These are phyloP conservation scores for Tetranychus cinnabarinus DNA, from an alignment of 1,140 invertebrate species.

Conservation along the genomic window DNA sequence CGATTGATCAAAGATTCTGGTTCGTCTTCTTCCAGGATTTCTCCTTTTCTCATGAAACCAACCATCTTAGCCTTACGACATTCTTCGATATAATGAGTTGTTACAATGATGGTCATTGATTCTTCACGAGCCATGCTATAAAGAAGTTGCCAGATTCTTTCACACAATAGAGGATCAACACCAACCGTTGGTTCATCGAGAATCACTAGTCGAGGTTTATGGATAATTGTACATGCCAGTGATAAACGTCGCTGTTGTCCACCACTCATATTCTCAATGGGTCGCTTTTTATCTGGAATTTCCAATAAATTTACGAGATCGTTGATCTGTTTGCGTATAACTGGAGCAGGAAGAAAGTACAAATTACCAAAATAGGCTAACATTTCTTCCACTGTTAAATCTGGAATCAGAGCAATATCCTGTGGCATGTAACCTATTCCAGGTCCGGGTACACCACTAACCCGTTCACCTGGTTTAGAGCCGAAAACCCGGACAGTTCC, in stretches of 20 bases:
- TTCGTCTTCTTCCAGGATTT: background rate
- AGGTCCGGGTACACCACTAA: conserved; percentile 20
- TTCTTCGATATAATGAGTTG: conserved; percentile 26
- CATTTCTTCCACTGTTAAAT: conserved; percentile 21
- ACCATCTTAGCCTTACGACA: conserved; percentile 19
- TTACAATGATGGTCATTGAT: conserved; percentile 23
- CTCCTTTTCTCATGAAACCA: conserved; percentile 20
- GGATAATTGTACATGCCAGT: conserved; percentile 71
- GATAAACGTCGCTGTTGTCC: conserved; percentile 76
- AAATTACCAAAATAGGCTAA: conserved; percentile 19
- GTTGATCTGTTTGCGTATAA: background rate
- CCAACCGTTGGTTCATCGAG: conserved; percentile 20
- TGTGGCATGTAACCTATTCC: conserved; percentile 25
- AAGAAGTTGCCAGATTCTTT: conserved; percentile 72
- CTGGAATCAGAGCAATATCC: conserved; percentile 21
- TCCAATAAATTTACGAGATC: background rate
- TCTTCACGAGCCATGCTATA: conserved; percentile 46
- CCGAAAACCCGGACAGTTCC: conserved; percentile 20
- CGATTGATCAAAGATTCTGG: background rate
- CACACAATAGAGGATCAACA: conserved; percentile 33
- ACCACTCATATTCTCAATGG: conserved; percentile 28
- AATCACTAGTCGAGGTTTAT: conserved; percentile 21
- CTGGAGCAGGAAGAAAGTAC: background rate
- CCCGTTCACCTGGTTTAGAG: conserved; percentile 16
- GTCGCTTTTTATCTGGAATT: conserved; percentile 32